phyloP scores from a whole-genome alignment of 2,113 vertebrate genomes.

The rabbit (Oryctolagus cuniculus) region mOryCun1.1 NC_091440.1:94982001-94982500 shows the following conservation, averaged over 20 bases:
- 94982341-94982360: fast-evolving
- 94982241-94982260: neutral
- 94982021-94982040: no score
- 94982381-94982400: neutral
- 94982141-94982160: neutral
- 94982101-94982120: no score
- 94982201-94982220: neutral
- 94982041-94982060: no score
- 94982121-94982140: neutral
- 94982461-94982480: neutral
- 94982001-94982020: no score
- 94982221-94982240: neutral
- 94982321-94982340: no score
- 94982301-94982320: neutral
- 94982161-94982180: neutral
- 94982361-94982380: fast-evolving
- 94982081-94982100: no score
- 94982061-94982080: no score
- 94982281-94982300: neutral
- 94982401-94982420: neutral
- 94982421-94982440: neutral
- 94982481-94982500: neutral
- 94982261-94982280: neutral
- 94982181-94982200: neutral
- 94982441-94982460: no score